These are phyloP conservation scores for Saccopteryx leptura DNA, from an alignment of 2,113 vertebrate genomes.

Conservation along the genomic window DNA sequence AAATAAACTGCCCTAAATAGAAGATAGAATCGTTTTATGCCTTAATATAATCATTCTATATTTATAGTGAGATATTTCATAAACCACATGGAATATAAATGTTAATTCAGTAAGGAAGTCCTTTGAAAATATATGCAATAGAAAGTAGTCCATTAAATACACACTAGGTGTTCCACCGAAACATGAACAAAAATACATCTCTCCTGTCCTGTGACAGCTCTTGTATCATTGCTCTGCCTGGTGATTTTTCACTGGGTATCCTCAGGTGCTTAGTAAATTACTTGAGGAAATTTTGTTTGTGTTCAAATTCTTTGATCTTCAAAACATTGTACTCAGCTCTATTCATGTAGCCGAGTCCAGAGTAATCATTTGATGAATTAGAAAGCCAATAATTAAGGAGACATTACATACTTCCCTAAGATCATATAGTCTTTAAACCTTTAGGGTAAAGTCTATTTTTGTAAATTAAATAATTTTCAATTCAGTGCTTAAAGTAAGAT, in stretches of 20 bases:
- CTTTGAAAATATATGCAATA: not conserved
- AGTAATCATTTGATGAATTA: not conserved
- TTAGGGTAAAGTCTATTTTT: conserved; percentile 17
- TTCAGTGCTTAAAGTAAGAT: not conserved
- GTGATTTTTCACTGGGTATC: not conserved
- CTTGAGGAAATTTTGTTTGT: not conserved
- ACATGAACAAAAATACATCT: not conserved
- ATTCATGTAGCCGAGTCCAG: not conserved
- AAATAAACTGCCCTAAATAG: not conserved
- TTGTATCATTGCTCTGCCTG: not conserved
- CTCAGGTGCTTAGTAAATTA: not conserved
- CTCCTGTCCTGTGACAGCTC: not conserved
- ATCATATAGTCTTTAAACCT: not conserved
- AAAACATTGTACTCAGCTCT: not conserved
- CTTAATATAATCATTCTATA: not conserved
- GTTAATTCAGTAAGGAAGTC: conserved; percentile 19
- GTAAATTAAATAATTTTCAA: conserved; percentile 38
- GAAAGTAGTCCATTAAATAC: not conserved
- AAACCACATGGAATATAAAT: not conserved
- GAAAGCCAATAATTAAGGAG: conserved; percentile 9
- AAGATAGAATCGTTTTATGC: not conserved
- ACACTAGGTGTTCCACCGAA: not conserved
- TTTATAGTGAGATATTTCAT: not conserved
- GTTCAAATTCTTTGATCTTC: conserved; percentile 13
- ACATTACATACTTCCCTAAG: not conserved